Evolutionary conservation across 2,113 vertebrate genomes (phyloP).

Genomic region (Gymnobelideus leadbeateri): DNA sequence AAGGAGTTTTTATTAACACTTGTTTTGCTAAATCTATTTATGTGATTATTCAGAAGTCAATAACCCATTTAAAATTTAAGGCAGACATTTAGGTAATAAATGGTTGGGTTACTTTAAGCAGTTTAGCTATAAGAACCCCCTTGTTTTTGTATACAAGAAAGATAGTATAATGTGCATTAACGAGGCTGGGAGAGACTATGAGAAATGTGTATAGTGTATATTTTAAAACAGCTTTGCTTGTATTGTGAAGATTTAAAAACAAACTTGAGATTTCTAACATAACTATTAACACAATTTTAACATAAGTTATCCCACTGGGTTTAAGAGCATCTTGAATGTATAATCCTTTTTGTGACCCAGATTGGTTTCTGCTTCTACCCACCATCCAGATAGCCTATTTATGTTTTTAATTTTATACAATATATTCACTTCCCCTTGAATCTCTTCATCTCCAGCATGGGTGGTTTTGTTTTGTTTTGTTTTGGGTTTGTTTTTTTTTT

Average conservation of each 20-base stretch:
- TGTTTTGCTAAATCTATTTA: slow-evolving; percentile 84
- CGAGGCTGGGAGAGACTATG: slow-evolving; percentile 86
- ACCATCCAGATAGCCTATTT: slow-evolving; percentile 86
- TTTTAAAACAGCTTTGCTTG: slow-evolving; percentile 92
- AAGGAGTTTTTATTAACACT: slow-evolving; percentile 82
- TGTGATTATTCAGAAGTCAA: slow-evolving; percentile 77
- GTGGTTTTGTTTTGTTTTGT: slow-evolving; percentile 69
- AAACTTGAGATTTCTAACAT: slow-evolving; percentile 91
- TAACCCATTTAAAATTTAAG: slow-evolving; percentile 75
- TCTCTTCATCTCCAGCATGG: slow-evolving; percentile 84
- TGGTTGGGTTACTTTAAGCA: slow-evolving; percentile 62
- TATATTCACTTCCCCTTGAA: slow-evolving; percentile 81
- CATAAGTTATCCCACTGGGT: slow-evolving; percentile 87
- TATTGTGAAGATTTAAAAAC: slow-evolving; percentile 92
- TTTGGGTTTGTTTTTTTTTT: slow-evolving; percentile 14
- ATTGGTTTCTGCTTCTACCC: slow-evolving; percentile 86
- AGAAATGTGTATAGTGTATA: slow-evolving; percentile 97
- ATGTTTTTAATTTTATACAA: slow-evolving; percentile 85
- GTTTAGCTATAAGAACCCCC: slow-evolving; percentile 67
- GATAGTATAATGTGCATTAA: slow-evolving; percentile 81
- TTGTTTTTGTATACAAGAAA: slow-evolving; percentile 80
- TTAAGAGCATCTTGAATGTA: slow-evolving; percentile 90
- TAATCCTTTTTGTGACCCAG: slow-evolving; percentile 87
- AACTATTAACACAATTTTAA: slow-evolving; percentile 89
- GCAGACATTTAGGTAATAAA: slow-evolving; percentile 60